Evolutionary conservation across 2,797 vertebrate species (phyloP).

Genomic region (Rachycentron canadum): DNA sequence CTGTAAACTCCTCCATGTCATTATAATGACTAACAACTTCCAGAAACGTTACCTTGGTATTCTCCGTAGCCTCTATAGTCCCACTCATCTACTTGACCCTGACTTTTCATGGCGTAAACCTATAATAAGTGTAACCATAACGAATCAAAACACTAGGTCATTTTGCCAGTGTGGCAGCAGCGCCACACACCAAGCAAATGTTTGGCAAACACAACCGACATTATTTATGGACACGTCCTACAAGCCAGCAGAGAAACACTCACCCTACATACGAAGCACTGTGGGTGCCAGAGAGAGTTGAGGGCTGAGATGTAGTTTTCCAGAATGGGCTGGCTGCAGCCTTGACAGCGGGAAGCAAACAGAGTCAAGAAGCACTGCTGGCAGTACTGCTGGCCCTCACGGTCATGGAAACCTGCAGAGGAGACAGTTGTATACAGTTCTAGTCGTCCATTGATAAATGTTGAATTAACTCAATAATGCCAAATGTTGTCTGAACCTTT

Average conservation of each 20-base stretch:
- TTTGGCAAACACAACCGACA: not conserved
- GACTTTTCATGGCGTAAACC: not conserved
- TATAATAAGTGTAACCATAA: not conserved
- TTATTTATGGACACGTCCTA: not conserved
- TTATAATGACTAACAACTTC: too few species aligned
- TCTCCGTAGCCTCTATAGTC: not conserved
- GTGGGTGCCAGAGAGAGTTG: constrained; percentile 92
- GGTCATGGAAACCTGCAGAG: constrained; percentile 92
- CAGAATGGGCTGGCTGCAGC: constrained; percentile 91
- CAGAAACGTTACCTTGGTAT: not conserved
- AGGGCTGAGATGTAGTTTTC: constrained; percentile 97
- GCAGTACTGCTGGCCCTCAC: constrained; percentile 93
- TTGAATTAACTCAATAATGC: constrained; percentile 11
- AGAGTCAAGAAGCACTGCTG: constrained; percentile 92
- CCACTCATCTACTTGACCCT: not conserved
- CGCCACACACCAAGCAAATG: not conserved
- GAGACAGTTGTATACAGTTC: constrained; percentile 18
- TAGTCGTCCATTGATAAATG: constrained; percentile 28
- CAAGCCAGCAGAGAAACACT: constrained; percentile 55
- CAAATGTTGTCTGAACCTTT: not conserved
- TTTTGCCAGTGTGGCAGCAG: not conserved
- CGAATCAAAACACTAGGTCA: not conserved
- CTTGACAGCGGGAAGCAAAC: constrained; percentile 93
- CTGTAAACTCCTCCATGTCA: too few species aligned
- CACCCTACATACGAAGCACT: constrained; percentile 95